Evolutionary conservation across 2,888 invertebrate species (phyloP).

Genomic region (Seira sanloemensis): DNA sequence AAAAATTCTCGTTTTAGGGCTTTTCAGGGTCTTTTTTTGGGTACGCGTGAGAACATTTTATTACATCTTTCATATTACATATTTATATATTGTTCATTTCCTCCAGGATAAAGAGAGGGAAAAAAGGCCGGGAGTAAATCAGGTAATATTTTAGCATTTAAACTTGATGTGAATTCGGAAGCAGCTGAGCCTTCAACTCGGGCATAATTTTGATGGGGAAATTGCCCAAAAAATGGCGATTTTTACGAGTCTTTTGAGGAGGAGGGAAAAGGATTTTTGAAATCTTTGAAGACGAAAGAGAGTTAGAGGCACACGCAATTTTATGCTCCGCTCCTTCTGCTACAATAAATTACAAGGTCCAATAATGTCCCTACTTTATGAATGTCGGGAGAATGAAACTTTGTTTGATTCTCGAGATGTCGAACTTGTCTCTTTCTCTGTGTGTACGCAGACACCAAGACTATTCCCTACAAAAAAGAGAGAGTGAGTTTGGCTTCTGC

Average conservation of each 20-base stretch:
- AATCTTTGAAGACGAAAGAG: too few species aligned
- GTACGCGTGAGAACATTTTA: slow-evolving; percentile 51
- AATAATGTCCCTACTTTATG: slow-evolving; percentile 11
- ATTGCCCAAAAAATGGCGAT: neutral
- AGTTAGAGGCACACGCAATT: too few species aligned
- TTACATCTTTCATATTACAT: slow-evolving; percentile 45
- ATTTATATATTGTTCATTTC: slow-evolving; percentile 47
- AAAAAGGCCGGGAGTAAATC: neutral
- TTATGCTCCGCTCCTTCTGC: neutral
- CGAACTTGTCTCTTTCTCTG: too few species aligned
- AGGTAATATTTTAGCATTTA: slow-evolving; percentile 16
- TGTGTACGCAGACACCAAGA: too few species aligned
- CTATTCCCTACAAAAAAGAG: too few species aligned
- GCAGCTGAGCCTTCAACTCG: neutral
- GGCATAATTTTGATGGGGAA: too few species aligned
- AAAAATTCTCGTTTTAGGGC: too few species aligned
- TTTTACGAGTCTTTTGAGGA: neutral
- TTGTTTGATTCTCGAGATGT: neutral
- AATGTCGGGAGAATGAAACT: neutral
- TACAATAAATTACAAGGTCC: slow-evolving; percentile 15
- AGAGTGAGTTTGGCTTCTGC: too few species aligned
- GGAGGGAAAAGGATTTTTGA: neutral
- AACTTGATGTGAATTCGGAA: slow-evolving; percentile 5
- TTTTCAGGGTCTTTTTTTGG: slow-evolving; percentile 11
- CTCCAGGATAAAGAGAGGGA: neutral